Evolutionary conservation across 2,113 vertebrate genomes (phyloP), one percentile per base, ranked within the genome.

Genomic region (Peucedramus taeniatus): DNA sequence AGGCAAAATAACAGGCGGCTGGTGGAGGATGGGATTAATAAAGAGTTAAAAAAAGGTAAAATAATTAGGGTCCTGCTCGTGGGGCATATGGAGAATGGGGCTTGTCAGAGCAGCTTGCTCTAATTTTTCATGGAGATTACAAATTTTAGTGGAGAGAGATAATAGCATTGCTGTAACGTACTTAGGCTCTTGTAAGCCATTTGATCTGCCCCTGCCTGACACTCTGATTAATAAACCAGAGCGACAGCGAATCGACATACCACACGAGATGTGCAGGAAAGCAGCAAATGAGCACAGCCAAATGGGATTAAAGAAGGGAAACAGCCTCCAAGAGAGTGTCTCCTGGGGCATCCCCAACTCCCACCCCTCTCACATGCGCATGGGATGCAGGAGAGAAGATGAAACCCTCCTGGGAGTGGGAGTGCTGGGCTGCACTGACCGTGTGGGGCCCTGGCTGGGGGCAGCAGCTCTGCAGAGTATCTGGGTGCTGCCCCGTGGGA

Each of bases 171-270:
- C 85, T 83, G 63, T 80, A 95, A 95, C 81, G 54, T 86, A 50
- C 90, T 90, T 88, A 88, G 95, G 71, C 90, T 93, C 90, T 94
- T 72, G 90, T 90, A 92, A 97, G 79, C 92, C 88, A 86, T 94
- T 95, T 94, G 92, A 89, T 95, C 95, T 97, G 96, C 85, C 94
- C 91, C 94, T 94, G 90, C 79, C 70, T 93, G 92, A 90, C 95
- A 91, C 68, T 54, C 87, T 94, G 86, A 93, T 93, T 97, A 94
- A 96, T 94, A 97, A 90, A 92, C 68, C 79, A 72, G 63, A 80
- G 75, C 2, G 3, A 83, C 0, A 90, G 88, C 3, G 0, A 83
- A 74, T 90, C 9, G 5, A 65, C 87, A 47, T 14, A 65, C 77
- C 65, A 39, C 56, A 68, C 0, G 7, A 85, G 76, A 69, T 21